Percentiles rank a stretch among this genome's conserved stretches.
phyloP scores from a whole-genome alignment of 2,888 invertebrate genomes.

The Neuroscelio doddi region DNA sequence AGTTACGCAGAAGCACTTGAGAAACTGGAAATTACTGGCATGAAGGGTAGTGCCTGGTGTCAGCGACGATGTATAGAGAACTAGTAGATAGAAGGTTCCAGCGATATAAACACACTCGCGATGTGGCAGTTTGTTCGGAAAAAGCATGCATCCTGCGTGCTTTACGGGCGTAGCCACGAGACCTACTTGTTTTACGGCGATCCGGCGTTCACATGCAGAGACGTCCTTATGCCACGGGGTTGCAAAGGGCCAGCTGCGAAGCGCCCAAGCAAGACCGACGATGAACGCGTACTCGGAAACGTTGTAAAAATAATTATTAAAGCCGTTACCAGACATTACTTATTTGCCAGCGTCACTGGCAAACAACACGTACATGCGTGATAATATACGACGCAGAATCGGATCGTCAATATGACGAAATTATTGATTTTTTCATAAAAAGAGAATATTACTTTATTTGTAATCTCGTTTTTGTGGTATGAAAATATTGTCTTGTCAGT shows the following conservation, averaged over 20 bases:
- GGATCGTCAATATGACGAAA: background rate
- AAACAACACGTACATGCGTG: conserved; percentile 1
- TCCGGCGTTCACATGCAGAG: conserved; percentile 55
- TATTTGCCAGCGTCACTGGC: conserved; percentile 28
- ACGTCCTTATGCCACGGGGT: conserved; percentile 68
- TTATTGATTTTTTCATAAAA: background rate
- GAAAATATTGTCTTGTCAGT: too few species aligned
- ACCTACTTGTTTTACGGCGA: conserved; percentile 46
- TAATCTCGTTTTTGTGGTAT: too few species aligned
- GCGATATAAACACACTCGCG: conserved; percentile 52
- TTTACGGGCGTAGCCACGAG: conserved; percentile 58
- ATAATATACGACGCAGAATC: background rate
- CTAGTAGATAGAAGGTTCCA: conserved; percentile 54
- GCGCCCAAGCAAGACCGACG: conserved; percentile 69
- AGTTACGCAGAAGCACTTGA: conserved; percentile 6
- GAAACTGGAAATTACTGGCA: conserved; percentile 25
- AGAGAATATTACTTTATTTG: background rate
- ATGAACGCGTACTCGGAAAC: conserved; percentile 69
- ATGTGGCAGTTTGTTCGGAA: conserved; percentile 55
- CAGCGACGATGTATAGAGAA: conserved; percentile 27
- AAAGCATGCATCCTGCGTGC: conserved; percentile 64
- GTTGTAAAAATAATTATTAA: conserved; percentile 72
- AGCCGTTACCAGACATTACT: conserved; percentile 65
- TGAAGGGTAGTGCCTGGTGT: background rate
- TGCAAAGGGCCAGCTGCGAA: conserved; percentile 70